Evolutionary conservation across 2,113 vertebrate genomes (phyloP), one percentile per base, ranked within the genome.

Genomic region (Actinemys pallida): DNA sequence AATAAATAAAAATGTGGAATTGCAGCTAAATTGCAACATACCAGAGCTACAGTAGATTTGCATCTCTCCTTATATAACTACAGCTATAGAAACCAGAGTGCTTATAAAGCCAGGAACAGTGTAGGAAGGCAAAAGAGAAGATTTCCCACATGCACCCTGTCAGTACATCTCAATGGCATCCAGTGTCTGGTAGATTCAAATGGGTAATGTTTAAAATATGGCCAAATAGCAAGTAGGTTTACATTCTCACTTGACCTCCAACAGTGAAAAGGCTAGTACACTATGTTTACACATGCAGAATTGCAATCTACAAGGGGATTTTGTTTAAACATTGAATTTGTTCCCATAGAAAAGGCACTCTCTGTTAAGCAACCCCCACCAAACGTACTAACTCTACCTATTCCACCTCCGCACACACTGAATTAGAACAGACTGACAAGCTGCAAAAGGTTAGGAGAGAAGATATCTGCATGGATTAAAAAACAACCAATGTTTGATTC

Each of bases 51-150:
- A 91, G 83, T 89, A 94, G 90, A 90, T 24, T 78, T 1, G n/a
- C 80, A 95, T 86, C 39, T 62, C 25, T 12, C 52, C 22, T 53
- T 50, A n/a, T 25, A 69, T 50, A n/a, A n/a, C 75, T 87, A 85
- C 54, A 3, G 16, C 78, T 72, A 27, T 88, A 93, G 83, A 78
- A 86, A 88, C 82, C 88, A 31, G n/a, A 83, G 25, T 6, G 53
- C 14, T 45, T 53, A 57, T 27, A 27, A 79, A 45, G 42, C 89
- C 81, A 81, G 62, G 56, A 42, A 50, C 11, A 27, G 6, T 24
- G 62, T 0, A 0, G 0, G 1, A 75, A 35, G 65, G 62, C 87
- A 76, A 54, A 59, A 54, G 0, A 54, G 17, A 39, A 5, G n/a
- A 17, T 56, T 0, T 6, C 11, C 13, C 13, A 17, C 16, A 10